phyloP scores from a whole-genome alignment of 1,140 invertebrate species.

The Meteorus sp. region DNA sequence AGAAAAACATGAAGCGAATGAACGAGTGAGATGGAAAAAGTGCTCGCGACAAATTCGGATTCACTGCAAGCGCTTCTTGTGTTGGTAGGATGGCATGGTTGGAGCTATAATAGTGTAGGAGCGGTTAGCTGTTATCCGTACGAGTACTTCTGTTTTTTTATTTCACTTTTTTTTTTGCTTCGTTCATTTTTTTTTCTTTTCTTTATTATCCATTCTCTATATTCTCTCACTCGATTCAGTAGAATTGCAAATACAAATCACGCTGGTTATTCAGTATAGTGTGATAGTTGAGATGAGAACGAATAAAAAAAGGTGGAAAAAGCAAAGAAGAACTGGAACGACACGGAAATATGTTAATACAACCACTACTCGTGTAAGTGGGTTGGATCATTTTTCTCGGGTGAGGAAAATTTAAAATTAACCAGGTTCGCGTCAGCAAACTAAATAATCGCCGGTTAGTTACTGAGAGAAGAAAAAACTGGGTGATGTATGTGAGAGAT shows the following conservation, averaged over 20 bases:
- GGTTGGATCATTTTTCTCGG: too few relatives aligned
- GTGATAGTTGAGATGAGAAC: too few relatives aligned
- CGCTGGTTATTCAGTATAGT: not conserved
- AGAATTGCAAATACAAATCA: not conserved
- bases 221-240: not conserved
- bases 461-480: too few relatives aligned
- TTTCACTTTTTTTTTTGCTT: not conserved
- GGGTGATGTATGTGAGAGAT: too few relatives aligned
- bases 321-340: not conserved
- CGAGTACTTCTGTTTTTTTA: not conserved
- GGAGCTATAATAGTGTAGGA: not conserved
- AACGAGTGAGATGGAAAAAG: not conserved
- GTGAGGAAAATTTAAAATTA: too few relatives aligned
- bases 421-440: too few relatives aligned
- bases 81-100: too few relatives aligned
- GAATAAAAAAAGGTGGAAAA: not conserved
- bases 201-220: too few relatives aligned
- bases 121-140: not conserved
- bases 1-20: not conserved
- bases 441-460: too few relatives aligned
- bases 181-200: too few relatives aligned
- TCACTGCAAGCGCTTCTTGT: not conserved
- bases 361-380: too few relatives aligned
- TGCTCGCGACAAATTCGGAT: slow-evolving; percentile 17
- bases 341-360: not conserved